phyloP scores from a whole-genome alignment of 1,140 invertebrate species.

The Microplitis demolitor region DNA sequence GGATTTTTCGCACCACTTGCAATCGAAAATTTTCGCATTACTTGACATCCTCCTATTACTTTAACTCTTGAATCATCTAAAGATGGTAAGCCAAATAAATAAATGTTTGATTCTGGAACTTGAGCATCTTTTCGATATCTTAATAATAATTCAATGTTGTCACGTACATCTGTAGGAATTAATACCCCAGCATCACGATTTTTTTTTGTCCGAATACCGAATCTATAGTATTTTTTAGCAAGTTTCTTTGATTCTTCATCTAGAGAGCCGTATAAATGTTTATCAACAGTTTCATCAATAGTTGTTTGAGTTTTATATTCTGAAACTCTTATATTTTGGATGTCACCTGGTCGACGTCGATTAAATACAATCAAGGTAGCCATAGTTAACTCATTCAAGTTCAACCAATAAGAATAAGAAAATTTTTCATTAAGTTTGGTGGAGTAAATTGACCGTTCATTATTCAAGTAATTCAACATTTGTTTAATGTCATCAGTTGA shows the following conservation, averaged over 20 bases:
- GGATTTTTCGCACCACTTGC: slow-evolving; percentile 11
- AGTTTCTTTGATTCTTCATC: neutral
- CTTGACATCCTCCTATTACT: slow-evolving; percentile 8
- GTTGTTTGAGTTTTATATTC: neutral
- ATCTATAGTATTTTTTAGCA: slow-evolving; percentile 11
- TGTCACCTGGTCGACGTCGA: slow-evolving; percentile 24
- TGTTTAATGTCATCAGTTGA: slow-evolving; percentile 8
- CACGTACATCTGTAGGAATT: neutral
- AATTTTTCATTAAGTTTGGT: neutral
- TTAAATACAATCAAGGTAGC: slow-evolving; percentile 17
- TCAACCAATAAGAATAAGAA: slow-evolving; percentile 1
- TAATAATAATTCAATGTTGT: slow-evolving; percentile 8
- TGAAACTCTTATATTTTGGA: neutral
- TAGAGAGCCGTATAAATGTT: neutral
- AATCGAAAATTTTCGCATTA: slow-evolving; percentile 2
- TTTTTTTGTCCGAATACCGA: slow-evolving; percentile 21
- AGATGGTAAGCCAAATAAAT: slow-evolving; percentile 20
- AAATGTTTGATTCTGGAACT: neutral
- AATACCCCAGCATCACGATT: slow-evolving; percentile 12
- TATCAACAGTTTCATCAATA: slow-evolving; percentile 12
- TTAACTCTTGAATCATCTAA: slow-evolving; percentile 1
- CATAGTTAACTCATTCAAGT: neutral
- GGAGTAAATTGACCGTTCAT: neutral
- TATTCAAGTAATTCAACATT: neutral
- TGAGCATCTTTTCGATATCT: slow-evolving; percentile 3